Base-by-base conservation (phyloP, 2,888 invertebrate genomes). In the Dicyrtoma fusca region DNA sequence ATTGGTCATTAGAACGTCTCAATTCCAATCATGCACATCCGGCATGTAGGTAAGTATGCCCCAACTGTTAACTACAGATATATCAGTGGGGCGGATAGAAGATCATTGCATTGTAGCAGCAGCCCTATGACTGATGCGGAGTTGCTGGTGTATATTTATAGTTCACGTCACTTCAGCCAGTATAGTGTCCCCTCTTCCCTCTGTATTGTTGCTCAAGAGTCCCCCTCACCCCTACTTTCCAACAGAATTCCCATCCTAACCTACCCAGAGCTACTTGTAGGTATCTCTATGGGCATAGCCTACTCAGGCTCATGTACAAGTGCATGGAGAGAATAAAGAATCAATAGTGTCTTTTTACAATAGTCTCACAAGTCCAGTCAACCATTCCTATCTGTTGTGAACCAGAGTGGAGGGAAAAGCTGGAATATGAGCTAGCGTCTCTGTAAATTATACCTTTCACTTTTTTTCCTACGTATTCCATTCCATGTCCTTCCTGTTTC, bases 361-460 rank as follows among this genome's bases (percentile, higher is more conserved):
- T 61, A 61, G 61, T 42, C 61, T 61, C 42, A 61, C 26, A 61
- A 61, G 61, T 61, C 61, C 61, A 61, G 61, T 61, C 61, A 61
- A 14, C 61, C 61, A 61, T 61, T 42, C 19, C 34, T 53, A 53
- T 34, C 34, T 61, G 25, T 34, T 34, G 25, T 34, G 25, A 19
- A n/a, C 23, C 10, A 49, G 49, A 49, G 5, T 4, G 11, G 49
- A 49, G 49, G 49, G 5, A 49, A 19, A 17, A 53, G 8, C 34
- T 17, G 21, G 21, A 53, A 1, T 10, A 53, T n/a, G 17, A 19
- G 17, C 53, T 17, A 17, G 10, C 6, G 17, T 53, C 53, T 53
- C 53, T 19, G n/a, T 26, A 25, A 61, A 34, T 61, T 61, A 61
- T 25, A 25, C 53, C 53, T 17, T 21, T 53, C 2, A 14, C 53